Conservation (phyloP, 2,888 invertebrate genomes). For the Chironomus riparius region DNA sequence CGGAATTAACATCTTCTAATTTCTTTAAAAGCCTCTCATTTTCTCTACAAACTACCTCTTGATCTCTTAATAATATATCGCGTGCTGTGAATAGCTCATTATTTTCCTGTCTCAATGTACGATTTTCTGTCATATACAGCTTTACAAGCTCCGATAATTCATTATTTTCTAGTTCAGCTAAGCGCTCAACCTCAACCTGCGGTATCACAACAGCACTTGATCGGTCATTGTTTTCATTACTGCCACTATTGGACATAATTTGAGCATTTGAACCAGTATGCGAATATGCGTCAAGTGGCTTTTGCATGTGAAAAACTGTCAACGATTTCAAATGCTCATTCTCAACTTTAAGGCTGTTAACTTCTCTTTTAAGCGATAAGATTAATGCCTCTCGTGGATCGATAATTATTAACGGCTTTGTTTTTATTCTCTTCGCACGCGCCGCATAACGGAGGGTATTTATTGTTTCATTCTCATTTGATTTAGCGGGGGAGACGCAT, state of each 20-base stretch:
- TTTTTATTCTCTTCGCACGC: slow-evolving; percentile 83
- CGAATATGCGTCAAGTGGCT: not conserved
- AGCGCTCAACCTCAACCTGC: slow-evolving; percentile 59
- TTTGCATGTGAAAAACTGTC: slow-evolving; percentile 55
- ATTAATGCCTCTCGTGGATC: slow-evolving; percentile 89
- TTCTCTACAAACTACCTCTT: slow-evolving; percentile 81
- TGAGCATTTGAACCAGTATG: no score
- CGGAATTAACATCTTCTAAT: slow-evolving; percentile 77
- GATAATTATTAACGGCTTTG: slow-evolving; percentile 90
- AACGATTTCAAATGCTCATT: slow-evolving; percentile 69
- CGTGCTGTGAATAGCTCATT: slow-evolving; percentile 70
- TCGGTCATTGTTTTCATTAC: slow-evolving; percentile 32
- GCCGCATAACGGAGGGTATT: slow-evolving; percentile 90
- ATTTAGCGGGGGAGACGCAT: slow-evolving; percentile 82
- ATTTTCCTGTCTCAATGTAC: slow-evolving; percentile 72
- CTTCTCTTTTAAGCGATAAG: slow-evolving; percentile 77
- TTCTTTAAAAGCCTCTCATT: slow-evolving; percentile 82
- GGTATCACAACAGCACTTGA: slow-evolving; percentile 44
- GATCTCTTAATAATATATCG: slow-evolving; percentile 75
- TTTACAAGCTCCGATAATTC: slow-evolving; percentile 77
- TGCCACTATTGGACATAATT: not conserved
- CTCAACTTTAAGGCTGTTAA: slow-evolving; percentile 73
- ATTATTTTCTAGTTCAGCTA: slow-evolving; percentile 63
- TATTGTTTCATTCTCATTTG: slow-evolving; percentile 76
- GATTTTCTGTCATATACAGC: slow-evolving; percentile 75